Evolutionary conservation across 2,113 vertebrate species (phyloP).

Genomic region (Neoarius graeffei): DNA sequence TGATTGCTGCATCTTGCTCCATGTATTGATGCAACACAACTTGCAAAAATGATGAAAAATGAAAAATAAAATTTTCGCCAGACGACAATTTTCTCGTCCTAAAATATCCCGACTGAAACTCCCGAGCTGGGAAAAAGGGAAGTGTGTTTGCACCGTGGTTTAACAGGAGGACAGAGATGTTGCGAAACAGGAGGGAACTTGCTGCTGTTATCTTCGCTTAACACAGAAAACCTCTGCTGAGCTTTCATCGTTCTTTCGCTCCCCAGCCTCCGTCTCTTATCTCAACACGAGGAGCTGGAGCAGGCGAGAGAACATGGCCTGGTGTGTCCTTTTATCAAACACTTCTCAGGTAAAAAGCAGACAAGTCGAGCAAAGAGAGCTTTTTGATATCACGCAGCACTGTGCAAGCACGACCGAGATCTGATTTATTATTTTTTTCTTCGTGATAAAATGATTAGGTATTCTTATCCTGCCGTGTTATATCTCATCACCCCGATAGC

Average conservation of each 20-base stretch:
- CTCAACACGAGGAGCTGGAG: slow-evolving; percentile 20
- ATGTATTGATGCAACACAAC: slow-evolving; percentile 26
- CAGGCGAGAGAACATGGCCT: slow-evolving; percentile 18
- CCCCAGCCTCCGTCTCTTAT: slow-evolving; percentile 43
- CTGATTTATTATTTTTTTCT: neutral
- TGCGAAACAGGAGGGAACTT: slow-evolving; percentile 43
- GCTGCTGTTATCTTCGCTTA: slow-evolving; percentile 45
- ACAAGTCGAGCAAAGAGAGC: slow-evolving; percentile 1
- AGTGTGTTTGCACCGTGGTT: slow-evolving; percentile 33
- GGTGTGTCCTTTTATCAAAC: slow-evolving; percentile 35
- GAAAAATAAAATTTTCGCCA: neutral
- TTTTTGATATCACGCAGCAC: slow-evolving; percentile 23
- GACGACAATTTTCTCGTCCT: neutral
- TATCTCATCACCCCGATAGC: slow-evolving; percentile 6
- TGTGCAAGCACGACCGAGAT: neutral
- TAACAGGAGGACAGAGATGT: slow-evolving; percentile 43
- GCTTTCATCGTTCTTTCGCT: slow-evolving; percentile 44
- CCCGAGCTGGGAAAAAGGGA: slow-evolving; percentile 6
- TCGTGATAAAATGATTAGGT: neutral
- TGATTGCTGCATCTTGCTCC: slow-evolving; percentile 3
- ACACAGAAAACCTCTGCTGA: slow-evolving; percentile 42
- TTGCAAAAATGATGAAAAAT: slow-evolving; percentile 23
- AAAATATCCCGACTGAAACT: slow-evolving; percentile 12
- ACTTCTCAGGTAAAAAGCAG: slow-evolving; percentile 29
- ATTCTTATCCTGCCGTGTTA: neutral